Base-by-base conservation (phyloP, 2,888 invertebrate genomes). In the Heliconius cydno region DNA sequence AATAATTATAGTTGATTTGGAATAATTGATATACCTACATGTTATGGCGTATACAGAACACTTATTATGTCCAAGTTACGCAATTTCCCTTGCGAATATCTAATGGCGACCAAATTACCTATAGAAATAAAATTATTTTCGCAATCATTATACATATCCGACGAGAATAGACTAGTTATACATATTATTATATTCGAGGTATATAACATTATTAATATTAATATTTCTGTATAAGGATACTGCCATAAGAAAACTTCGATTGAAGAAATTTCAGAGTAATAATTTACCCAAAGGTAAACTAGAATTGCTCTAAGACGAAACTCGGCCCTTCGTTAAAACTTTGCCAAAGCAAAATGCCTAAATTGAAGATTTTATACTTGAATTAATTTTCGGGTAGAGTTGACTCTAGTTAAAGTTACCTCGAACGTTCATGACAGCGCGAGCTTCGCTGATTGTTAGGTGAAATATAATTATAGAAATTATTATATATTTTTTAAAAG, bases 311-410 rank as follows among this genome's bases (percentile, higher is more conserved):
- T 52, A 76, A 82, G 75, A 76, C 65, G 72, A 79, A 76, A 77
- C 30, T 81, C 63, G 68, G 72, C 68, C 71, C 82, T 79, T 82
- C 82, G 81, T 82, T 82, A 81, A 76, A 81, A 82, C 79, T 82
- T 82, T 81, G 60, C 52, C 65, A 83, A 85, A 82, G 82, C 82
- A 83, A 82, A 84, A 85, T 83, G 81, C 76, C 79, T 81, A 84
- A 85, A 85, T 85, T 82, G 77, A 83, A 85, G 80, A 86, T 85
- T 87, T 85, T 86, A 84, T 85, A 81, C 84, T 83, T 84, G 83
- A 86, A 85, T 87, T 85, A 85, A 84, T 85, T 81, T 85, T 86
- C 82, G 80, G 78, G 83, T 82, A 82, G 79, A 82, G 78, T 81
- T 80, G 71, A 80, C 63, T 78, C 71, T 75, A 41, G 71, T 66